A percentile compares a stretch with the other conserved stretches of the same genome.
phyloP scores from a whole-genome alignment of 2,888 invertebrate genomes.

The Prenolepis imparis region DNA sequence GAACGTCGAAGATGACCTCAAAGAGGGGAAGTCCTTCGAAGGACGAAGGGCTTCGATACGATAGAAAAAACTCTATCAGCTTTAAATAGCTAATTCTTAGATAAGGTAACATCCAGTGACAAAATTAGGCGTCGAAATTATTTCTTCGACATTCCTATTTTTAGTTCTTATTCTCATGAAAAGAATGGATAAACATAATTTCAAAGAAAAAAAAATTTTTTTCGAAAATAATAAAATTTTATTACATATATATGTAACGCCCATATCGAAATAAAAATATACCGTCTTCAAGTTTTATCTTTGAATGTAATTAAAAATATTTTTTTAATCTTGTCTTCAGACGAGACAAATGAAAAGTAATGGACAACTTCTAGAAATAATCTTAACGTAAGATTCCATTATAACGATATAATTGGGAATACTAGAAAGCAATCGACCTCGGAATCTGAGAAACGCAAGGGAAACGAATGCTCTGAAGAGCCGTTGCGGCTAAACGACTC shows the following conservation, averaged over 20 bases:
- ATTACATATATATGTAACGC: not conserved
- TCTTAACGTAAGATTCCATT: not conserved
- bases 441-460: not conserved
- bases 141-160: not conserved
- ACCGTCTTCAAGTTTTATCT: not conserved
- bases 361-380: not conserved
- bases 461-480: not conserved
- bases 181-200: not conserved
- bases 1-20: not conserved
- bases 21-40: slow-evolving; percentile 17
- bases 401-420: slow-evolving; percentile 10
- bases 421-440: slow-evolving; percentile 17
- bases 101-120: not conserved
- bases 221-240: not conserved
- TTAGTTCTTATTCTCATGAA: not conserved
- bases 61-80: slow-evolving; percentile 9
- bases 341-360: not conserved
- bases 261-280: not conserved
- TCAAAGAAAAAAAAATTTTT: not conserved
- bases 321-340: not conserved
- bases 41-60: not conserved
- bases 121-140: not conserved
- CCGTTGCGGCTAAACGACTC: slow-evolving; percentile 5
- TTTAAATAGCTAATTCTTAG: slow-evolving; percentile 5
- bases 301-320: not conserved